These are phyloP conservation scores for Elaphurus davidianus DNA, from an alignment of 2,113 vertebrate genomes.

Conservation along the genomic window DNA sequence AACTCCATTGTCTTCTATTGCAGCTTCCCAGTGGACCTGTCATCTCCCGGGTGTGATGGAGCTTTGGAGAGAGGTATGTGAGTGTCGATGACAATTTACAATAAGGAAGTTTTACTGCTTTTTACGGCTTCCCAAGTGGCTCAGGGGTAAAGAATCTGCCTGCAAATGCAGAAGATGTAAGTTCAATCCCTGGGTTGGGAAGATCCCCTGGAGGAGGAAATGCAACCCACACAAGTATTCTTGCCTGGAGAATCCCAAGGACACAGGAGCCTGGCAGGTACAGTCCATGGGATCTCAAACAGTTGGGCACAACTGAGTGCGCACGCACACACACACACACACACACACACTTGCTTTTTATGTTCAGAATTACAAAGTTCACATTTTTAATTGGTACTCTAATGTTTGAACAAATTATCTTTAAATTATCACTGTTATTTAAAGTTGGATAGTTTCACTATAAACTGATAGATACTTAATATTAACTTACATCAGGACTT, in stretches of 20 bases:
- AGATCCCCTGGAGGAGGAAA: not conserved
- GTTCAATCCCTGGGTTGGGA: not conserved
- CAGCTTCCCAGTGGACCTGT: rapidly evolving
- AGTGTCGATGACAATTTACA: not conserved
- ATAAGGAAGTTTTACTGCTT: not conserved
- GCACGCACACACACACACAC: not conserved
- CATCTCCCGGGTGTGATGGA: not conserved
- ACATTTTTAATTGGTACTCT: not conserved
- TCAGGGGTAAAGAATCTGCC: not conserved
- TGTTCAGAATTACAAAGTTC: not conserved
- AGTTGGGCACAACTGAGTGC: not conserved
- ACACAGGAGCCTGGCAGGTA: not conserved
- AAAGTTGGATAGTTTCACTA: not conserved
- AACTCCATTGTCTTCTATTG: not conserved
- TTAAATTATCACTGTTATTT: not conserved
- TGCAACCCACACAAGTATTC: not conserved
- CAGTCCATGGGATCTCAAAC: not conserved
- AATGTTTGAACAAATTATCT: not conserved
- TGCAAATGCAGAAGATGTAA: not conserved
- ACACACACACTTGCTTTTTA: not conserved
- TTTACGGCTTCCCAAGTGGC: not conserved
- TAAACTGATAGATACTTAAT: not conserved
- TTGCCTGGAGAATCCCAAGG: not conserved
- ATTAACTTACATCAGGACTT: not conserved
- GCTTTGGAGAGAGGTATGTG: not conserved